Evolutionary conservation across 2,888 invertebrate species (phyloP).

Genomic region (Sialis fuliginosa): DNA sequence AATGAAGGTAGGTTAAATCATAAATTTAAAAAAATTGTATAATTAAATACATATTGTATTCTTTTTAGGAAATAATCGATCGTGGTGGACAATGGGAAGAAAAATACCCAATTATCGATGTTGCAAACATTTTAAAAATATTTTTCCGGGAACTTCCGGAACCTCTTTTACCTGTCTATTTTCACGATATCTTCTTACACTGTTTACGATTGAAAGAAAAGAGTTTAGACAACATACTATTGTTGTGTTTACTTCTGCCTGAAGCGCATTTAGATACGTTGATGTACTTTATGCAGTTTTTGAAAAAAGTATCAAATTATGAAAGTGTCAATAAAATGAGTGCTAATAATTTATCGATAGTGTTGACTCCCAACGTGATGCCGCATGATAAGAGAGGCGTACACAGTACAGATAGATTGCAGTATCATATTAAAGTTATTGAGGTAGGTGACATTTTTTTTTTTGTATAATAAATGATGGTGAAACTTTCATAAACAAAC

Average conservation of each 20-base stretch:
- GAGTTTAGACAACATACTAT: slow-evolving; percentile 42
- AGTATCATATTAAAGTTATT: slow-evolving; percentile 50
- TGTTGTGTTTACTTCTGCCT: slow-evolving; percentile 55
- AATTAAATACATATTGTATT: slow-evolving; percentile 6
- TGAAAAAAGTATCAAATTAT: slow-evolving; percentile 48
- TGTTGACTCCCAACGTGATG: slow-evolving; percentile 75
- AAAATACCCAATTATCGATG: slow-evolving; percentile 64
- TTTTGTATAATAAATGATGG: slow-evolving; percentile 4
- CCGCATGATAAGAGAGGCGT: slow-evolving; percentile 33
- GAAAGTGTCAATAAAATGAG: slow-evolving; percentile 69
- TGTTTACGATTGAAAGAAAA: slow-evolving; percentile 41
- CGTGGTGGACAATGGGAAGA: slow-evolving; percentile 49
- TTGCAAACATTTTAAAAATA: slow-evolving; percentile 69
- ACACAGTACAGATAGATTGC: slow-evolving; percentile 43
- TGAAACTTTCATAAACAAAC: slow-evolving; percentile 3
- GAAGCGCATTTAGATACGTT: slow-evolving; percentile 59
- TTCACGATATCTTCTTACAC: slow-evolving; percentile 60
- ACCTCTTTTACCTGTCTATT: slow-evolving; percentile 53
- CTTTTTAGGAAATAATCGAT: slow-evolving; percentile 45
- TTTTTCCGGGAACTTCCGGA: slow-evolving; percentile 75
- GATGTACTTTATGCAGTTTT: slow-evolving; percentile 65
- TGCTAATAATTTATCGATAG: slow-evolving; percentile 64
- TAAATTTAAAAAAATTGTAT: slow-evolving; percentile 10
- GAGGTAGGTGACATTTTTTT: slow-evolving; percentile 29
- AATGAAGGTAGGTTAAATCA: slow-evolving; percentile 23